phyloP scores from a whole-genome alignment of 2,888 invertebrate species.

The Tachina grossa region DNA sequence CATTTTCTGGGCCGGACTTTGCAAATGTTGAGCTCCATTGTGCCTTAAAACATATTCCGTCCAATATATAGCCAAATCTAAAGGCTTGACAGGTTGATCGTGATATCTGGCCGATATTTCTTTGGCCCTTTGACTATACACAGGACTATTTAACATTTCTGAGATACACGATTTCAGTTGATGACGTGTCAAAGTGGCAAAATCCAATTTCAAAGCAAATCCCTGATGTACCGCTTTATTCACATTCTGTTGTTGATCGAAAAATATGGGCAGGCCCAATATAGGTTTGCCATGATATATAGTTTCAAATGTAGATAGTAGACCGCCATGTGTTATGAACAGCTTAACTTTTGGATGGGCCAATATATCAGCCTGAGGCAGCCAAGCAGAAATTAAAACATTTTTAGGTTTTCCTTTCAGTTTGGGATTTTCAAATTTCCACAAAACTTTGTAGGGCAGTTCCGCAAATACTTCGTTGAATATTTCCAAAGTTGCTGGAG shows the following conservation, averaged over 20 bases:
- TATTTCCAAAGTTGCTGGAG: constrained; percentile 72
- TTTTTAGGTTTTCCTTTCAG: constrained; percentile 75
- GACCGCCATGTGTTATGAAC: constrained; percentile 82
- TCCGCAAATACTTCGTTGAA: constrained; percentile 73
- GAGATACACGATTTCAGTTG: constrained; percentile 23
- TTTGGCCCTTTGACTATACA: constrained; percentile 70
- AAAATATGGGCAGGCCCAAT: constrained; percentile 83
- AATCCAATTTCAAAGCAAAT: constrained; percentile 43
- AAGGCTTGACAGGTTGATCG: constrained; percentile 78
- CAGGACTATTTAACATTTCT: constrained; percentile 73
- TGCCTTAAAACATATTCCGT: constrained; percentile 79
- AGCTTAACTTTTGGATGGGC: constrained; percentile 81
- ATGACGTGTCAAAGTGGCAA: background rate
- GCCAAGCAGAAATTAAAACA: constrained; percentile 78
- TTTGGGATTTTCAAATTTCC: constrained; percentile 82
- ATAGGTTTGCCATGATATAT: constrained; percentile 81
- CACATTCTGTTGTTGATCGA: constrained; percentile 83
- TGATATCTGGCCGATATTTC: constrained; percentile 75
- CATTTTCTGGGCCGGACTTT: constrained; percentile 74
- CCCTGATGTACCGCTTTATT: constrained; percentile 74
- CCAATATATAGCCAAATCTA: constrained; percentile 80
- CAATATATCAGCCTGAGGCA: constrained; percentile 80
- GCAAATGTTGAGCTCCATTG: constrained; percentile 78
- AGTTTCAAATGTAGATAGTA: constrained; percentile 81
- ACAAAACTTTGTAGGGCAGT: constrained; percentile 79